Conservation (phyloP, 2,888 invertebrate genomes). For the Melikaiella ostensackeni region DNA sequence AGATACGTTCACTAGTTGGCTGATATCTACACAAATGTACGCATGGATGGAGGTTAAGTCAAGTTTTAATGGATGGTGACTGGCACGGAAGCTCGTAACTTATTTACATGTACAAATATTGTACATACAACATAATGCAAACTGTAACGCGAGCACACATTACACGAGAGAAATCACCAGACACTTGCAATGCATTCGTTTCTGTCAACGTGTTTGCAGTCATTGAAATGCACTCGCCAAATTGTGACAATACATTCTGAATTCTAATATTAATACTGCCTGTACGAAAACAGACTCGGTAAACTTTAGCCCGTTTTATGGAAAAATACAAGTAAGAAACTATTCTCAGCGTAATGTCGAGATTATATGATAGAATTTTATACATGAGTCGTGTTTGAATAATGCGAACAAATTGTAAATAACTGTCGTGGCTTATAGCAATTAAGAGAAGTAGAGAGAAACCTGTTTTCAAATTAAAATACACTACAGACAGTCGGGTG, state of each 20-base stretch:
- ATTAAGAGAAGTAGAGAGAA: slow-evolving; percentile 8
- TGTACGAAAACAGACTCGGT: too few species aligned
- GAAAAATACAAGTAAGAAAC: not conserved
- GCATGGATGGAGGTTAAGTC: slow-evolving; percentile 53
- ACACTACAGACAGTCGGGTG: not conserved
- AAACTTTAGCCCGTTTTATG: not conserved
- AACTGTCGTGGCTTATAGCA: not conserved
- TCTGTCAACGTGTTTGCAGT: not conserved
- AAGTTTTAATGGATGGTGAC: slow-evolving; percentile 63
- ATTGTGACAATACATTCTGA: not conserved
- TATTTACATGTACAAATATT: slow-evolving; percentile 53
- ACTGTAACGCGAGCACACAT: not conserved
- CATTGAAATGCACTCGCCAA: not conserved
- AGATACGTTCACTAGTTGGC: slow-evolving; percentile 40
- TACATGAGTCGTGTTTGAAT: slow-evolving; percentile 5
- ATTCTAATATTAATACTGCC: too few species aligned
- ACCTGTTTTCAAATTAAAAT: slow-evolving; percentile 29
- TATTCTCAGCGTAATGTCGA: not conserved
- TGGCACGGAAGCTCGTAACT: slow-evolving; percentile 57
- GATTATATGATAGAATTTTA: not conserved
- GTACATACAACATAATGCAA: slow-evolving; percentile 40
- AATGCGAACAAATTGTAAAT: slow-evolving; percentile 21
- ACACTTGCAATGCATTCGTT: slow-evolving; percentile 2
- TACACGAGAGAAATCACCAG: not conserved
- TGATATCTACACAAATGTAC: slow-evolving; percentile 49